A percentile compares a stretch with the other conserved stretches of the same genome.
phyloP scores from a whole-genome alignment of 2,113 vertebrate genomes.

The Anser brachyrhynchus region DNA sequence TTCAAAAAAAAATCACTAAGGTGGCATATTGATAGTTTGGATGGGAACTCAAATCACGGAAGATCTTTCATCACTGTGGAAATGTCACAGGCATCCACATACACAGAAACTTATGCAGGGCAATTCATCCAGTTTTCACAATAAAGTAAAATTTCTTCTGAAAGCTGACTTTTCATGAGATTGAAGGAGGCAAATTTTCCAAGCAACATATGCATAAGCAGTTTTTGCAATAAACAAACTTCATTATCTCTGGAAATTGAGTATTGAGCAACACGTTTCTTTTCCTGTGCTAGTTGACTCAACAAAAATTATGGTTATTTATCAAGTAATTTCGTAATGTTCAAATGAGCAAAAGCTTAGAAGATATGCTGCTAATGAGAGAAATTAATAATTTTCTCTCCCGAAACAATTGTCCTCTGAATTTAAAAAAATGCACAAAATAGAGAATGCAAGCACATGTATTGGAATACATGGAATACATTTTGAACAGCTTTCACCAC shows the following conservation, averaged over 20 bases:
- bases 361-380: not conserved
- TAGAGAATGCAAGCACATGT: fast-evolving
- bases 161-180: not conserved
- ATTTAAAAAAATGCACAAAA: not conserved
- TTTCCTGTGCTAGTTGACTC: not conserved
- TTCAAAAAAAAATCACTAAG: not conserved
- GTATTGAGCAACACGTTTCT: not conserved
- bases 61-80: not conserved
- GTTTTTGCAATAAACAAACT: not conserved
- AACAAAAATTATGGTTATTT: not conserved
- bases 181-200: not conserved
- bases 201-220: not conserved
- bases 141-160: not conserved
- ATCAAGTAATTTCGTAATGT: not conserved
- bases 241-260: not conserved
- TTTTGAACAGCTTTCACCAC: not conserved
- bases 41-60: not conserved
- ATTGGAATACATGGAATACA: not conserved
- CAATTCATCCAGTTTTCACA: not conserved
- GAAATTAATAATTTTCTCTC: not conserved
- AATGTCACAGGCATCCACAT: not conserved
- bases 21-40: not conserved
- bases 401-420: not conserved
- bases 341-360: not conserved
- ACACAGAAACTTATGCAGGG: not conserved